phyloP scores from a whole-genome alignment of 2,113 vertebrate genomes.

The Eurypyga helias region DNA sequence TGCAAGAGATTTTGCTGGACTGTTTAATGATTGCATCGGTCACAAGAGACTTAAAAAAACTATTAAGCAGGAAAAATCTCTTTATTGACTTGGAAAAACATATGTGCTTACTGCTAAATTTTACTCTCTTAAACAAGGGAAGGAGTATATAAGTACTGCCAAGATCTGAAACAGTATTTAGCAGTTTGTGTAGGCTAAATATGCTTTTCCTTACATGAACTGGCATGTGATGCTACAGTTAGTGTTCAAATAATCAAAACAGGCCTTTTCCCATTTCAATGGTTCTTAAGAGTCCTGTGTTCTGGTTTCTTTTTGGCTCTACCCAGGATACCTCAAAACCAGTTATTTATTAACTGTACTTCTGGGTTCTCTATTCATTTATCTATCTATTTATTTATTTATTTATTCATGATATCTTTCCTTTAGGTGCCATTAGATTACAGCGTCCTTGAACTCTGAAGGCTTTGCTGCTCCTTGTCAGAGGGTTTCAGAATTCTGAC shows the following conservation, averaged over 20 bases:
- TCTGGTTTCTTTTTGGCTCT: background rate
- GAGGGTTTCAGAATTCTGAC: background rate
- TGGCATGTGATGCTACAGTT: background rate
- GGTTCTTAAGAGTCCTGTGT: background rate
- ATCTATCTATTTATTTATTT: background rate
- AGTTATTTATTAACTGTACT: background rate
- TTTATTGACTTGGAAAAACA: background rate
- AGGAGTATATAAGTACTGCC: background rate
- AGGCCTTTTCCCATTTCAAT: background rate
- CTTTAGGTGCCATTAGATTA: conserved; percentile 11
- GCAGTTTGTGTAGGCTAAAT: background rate
- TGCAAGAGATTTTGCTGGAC: background rate
- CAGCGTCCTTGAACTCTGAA: background rate
- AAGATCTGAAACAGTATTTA: background rate
- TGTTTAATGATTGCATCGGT: background rate
- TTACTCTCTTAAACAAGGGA: background rate
- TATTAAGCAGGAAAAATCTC: background rate
- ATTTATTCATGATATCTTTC: background rate
- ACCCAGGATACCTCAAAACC: background rate
- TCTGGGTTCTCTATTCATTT: background rate
- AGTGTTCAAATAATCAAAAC: background rate
- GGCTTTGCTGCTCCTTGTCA: background rate
- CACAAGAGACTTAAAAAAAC: background rate
- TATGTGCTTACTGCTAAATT: background rate
- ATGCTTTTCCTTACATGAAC: background rate